Evolutionary conservation across 2,888 invertebrate genomes (phyloP), one percentile per base, ranked within the genome.

Genomic region (Conomelus anceps): DNA sequence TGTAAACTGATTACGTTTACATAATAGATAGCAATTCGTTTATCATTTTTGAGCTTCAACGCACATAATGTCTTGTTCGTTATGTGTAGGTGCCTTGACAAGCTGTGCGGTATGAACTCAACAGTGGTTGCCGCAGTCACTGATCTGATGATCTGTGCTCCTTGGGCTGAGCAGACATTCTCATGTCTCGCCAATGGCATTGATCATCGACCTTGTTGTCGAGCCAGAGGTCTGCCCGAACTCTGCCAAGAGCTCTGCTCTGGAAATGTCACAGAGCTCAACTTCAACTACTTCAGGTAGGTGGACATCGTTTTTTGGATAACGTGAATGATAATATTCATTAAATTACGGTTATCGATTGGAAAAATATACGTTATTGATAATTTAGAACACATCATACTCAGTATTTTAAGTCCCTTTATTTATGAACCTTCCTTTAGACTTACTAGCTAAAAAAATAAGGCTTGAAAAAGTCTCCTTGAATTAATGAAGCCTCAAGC

Each of bases 141-240:
- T 86, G 97, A 97, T 93, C 94, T 97, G 92, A 97, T 98, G 97
- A 97, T 97, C 85, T 98, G 97, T 93, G 97, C 97, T 0, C 97
- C 97, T 0, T 97, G 97, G 97, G 97, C 97, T 0, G 95, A 96
- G 3, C 95, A 96, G 26, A 97, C 97, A 0, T 97, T 97, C 93
- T 95, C 95, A 13, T 97, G 97, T 92, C 94, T 97, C 90, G 96
- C 97, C 85, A 97, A 97, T 91, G 96, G 96, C 0, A 94, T 96
- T 92, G 97, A 98, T 93, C 97, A 97, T 93, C 96, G 97, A 0
- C 96, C 96, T 0, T 98, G 97, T 93, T 97, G 97, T 92, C 94
- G 95, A 24, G 95, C 96, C 0, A 93, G 97, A 88, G 97, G 97
- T 0, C 94, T 98, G 29, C 97, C 97, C 0, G 95, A 95, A 0